Base-by-base conservation (phyloP, 1,140 invertebrate genomes). In the Bactericera cockerelli region DNA sequence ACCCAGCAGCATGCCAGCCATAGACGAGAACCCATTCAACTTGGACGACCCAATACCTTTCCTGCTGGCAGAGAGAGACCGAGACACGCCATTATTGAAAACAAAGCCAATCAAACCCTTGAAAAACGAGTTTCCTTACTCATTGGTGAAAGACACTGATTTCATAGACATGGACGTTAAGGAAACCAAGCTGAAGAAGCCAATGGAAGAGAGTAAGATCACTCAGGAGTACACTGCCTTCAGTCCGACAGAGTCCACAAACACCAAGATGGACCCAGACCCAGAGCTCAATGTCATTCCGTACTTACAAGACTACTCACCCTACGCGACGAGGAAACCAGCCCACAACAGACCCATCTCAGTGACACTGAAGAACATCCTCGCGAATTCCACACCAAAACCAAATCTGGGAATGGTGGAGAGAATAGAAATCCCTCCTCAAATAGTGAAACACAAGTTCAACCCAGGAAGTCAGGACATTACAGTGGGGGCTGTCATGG, bases 251-350 rank as follows among this genome's bases (percentile, higher is more conserved):
- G 62, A 62, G 42, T 39, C 61, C 13, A 49, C 58, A 13, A 63
- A 62, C 16, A 61, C 59, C 2, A 63, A 67, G 57, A 38, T 59
- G 16, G 33, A 59, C 21, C 60, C 58, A 31, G 57, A 62, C 28
- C 38, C 26, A 2, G 56, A 59, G 13, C 57, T 62, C 11, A 75
- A 76, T 26, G 69, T 76, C 0, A 76, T 77, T 26, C 74, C 75
- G 0, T 76, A 77, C 57, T 61, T 76, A 0, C 75, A 77, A 58
- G 76, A 77, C 58, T 75, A 76, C 38, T 60, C 74, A 55, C 76
- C 75, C 2, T 76, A 73, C 59, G 64, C 69, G 0, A 70, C 69
- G 13, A 60, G 55, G 38, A 55, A 38, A 21, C 38, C 10, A 25
- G 19, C 57, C 4, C 38, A 62, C 22, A 28, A 55, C 13, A 63